A percentile compares a stretch with the other conserved stretches of the same genome.
Evolutionary conservation across 2,113 vertebrate species (phyloP).

Genomic region (Paralichthys olivaceus): DNA sequence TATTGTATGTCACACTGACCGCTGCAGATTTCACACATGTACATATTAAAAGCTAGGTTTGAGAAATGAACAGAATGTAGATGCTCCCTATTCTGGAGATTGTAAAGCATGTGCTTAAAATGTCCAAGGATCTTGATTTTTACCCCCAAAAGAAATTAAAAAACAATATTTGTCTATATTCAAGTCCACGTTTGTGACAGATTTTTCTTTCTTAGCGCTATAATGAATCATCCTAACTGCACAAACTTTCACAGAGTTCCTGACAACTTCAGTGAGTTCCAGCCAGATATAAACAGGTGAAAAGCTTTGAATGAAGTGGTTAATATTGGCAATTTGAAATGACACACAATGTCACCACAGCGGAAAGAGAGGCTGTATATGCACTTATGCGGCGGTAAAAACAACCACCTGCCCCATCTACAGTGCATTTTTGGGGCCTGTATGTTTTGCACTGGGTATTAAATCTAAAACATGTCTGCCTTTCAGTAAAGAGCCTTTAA

Average conservation of each 20-base stretch:
- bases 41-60: conserved; percentile 47
- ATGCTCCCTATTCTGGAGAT: conserved; percentile 10
- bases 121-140: background rate
- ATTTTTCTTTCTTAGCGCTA: conserved; percentile 1
- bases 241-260: conserved; percentile 20
- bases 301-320: conserved; percentile 3
- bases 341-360: background rate
- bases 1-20: background rate
- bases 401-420: conserved; percentile 10
- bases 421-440: conserved; percentile 22
- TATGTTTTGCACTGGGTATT: conserved; percentile 3
- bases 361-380: conserved; percentile 19
- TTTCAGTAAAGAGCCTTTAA: conserved; percentile 29
- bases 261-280: background rate
- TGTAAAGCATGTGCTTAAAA: background rate
- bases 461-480: conserved; percentile 29
- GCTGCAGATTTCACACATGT: conserved; percentile 6
- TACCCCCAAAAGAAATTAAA: conserved; percentile 10
- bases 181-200: background rate
- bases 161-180: conserved; percentile 4
- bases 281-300: conserved; percentile 6
- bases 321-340: conserved; percentile 17
- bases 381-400: conserved; percentile 9
- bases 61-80: conserved; percentile 27
- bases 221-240: background rate